phyloP scores from a whole-genome alignment of 1,140 invertebrate species.

The Brachionus calyciflorus region DNA sequence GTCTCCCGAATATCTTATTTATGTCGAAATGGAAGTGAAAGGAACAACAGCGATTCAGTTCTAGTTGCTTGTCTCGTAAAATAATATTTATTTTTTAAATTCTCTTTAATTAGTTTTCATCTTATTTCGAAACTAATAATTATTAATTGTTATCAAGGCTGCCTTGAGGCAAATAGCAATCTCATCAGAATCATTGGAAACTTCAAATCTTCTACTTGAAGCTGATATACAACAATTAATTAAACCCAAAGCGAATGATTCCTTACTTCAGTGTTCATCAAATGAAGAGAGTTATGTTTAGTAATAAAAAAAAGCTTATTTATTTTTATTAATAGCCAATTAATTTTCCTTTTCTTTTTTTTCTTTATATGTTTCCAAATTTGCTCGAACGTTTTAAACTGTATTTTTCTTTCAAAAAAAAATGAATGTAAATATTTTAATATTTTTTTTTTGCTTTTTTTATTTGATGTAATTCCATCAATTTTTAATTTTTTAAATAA shows the following conservation, averaged over 20 bases:
- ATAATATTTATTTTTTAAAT: slow-evolving; percentile 49
- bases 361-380: too few species aligned
- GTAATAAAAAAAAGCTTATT: too few species aligned
- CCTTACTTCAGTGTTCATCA: slow-evolving; percentile 69
- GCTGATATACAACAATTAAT: slow-evolving; percentile 66
- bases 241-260: slow-evolving; percentile 68
- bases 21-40: slow-evolving; percentile 69
- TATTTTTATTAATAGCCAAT: not conserved
- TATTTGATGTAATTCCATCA: too few species aligned
- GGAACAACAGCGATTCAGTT: slow-evolving; percentile 72
- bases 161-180: slow-evolving; percentile 68
- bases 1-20: slow-evolving; percentile 68
- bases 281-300: slow-evolving; percentile 68
- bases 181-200: slow-evolving; percentile 64
- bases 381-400: too few species aligned
- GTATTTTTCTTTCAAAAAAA: too few species aligned
- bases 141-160: slow-evolving; percentile 62
- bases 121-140: not conserved
- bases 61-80: slow-evolving; percentile 72
- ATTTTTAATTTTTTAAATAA: too few species aligned
- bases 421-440: too few species aligned
- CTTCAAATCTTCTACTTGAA: slow-evolving; percentile 61
- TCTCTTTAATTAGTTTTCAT: too few species aligned
- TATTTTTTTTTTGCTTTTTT: too few species aligned
- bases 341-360: too few species aligned